These are phyloP conservation scores for Guaruba guarouba DNA, from an alignment of 2,113 vertebrate genomes.

Conservation along the genomic window DNA sequence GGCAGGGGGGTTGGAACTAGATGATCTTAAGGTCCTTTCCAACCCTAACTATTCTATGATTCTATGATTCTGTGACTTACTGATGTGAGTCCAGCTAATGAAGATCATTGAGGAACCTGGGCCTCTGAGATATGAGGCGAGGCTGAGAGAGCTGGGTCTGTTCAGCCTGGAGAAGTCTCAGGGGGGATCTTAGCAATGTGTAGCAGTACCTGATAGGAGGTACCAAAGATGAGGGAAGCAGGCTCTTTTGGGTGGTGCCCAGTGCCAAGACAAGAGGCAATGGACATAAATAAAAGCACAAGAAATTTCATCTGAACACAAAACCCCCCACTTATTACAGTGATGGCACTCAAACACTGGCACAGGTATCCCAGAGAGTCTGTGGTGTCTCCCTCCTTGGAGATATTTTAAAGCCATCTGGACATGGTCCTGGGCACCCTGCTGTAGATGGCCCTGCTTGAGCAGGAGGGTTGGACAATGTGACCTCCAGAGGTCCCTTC, in stretches of 20 bases:
- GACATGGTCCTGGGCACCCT: background rate
- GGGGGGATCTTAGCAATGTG: background rate
- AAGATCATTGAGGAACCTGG: background rate
- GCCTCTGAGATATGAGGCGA: background rate
- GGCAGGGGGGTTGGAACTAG: too few species aligned
- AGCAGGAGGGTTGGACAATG: background rate
- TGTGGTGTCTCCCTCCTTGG: background rate
- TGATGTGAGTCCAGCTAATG: background rate
- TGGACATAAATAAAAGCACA: background rate
- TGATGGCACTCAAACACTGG: background rate
- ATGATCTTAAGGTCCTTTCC: too few species aligned
- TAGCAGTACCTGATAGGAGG: background rate
- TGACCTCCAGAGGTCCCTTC: background rate
- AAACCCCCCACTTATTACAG: background rate
- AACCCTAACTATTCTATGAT: too few species aligned
- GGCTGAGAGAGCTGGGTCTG: background rate
- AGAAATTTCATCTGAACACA: background rate
- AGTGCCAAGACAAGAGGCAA: background rate
- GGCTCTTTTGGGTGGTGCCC: background rate
- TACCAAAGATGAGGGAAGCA: background rate
- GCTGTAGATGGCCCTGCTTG: background rate
- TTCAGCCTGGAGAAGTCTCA: background rate
- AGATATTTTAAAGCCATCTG: background rate
- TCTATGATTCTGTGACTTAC: background rate
- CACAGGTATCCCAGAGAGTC: background rate